Base-by-base conservation (phyloP, 64 coral and sea anemone species). In the Pocillopora verrucosa region DNA sequence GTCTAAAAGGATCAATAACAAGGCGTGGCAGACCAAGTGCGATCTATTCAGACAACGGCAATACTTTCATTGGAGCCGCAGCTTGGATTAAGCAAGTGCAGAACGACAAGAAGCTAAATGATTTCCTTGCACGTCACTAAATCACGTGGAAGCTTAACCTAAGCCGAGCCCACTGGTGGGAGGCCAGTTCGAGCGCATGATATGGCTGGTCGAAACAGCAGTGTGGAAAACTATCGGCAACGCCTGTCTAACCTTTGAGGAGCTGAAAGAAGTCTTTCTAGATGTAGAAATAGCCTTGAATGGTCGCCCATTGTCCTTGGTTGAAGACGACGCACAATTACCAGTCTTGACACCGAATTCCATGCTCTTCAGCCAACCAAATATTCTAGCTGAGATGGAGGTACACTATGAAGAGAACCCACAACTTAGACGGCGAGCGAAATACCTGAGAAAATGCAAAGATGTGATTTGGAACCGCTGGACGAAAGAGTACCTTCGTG, bases 241-340 rank as follows among this genome's bases (percentile, higher is more conserved):
- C 34, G 35, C 36, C 10, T 34, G 45, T 14, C 74, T 76, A 15
- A 76, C 36, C 75, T 77, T 77, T 77, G 75, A 77, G 41, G 75
- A 77, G 41, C 20, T 45, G 75, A 77, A 74, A 74, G 34, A 74
- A 74, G 72, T 74, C 72, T 60, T 60, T 60, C 72, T 74, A 14
- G 19, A 74, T 74, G 72, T 89, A 0, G 87, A 94, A 62, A 64
- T 77, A 4, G 16, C 45, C 19, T 30, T 89, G 13, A 89, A 89
- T 76, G 62, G 76, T 75, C 87, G 87, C 11, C 87, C 87, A 56
- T 76, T 89, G 12, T 64, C 75, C 30, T 89, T 61, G 65, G 84
- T 73, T 6, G 67, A 87, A 74, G 84, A 74, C 20, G 84, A 87
- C 65, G 70, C 24, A 4, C 76, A 89, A 58, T 24, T 65, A 20